Conservation (phyloP, 2,888 invertebrate genomes). For the Flexamia atlantica region DNA sequence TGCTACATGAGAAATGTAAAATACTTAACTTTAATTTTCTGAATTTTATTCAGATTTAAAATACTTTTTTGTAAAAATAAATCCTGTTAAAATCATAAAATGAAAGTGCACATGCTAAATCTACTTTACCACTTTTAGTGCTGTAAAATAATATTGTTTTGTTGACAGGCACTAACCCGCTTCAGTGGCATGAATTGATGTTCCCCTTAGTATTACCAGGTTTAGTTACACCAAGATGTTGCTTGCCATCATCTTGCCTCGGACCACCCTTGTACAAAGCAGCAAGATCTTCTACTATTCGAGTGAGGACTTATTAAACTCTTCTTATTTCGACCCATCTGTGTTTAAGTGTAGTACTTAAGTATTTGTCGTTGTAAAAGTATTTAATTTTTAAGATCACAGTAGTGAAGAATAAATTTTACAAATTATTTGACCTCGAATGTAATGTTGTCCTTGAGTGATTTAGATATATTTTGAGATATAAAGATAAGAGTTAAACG, state of each 20-base stretch:
- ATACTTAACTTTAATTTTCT: too few relatives aligned
- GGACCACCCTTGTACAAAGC: constrained; percentile 40
- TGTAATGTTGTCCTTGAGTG: neutral
- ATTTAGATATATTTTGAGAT: constrained; percentile 27
- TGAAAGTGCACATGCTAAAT: neutral
- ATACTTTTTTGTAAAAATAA: too few relatives aligned
- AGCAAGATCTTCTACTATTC: constrained; percentile 19
- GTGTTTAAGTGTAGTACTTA: constrained; percentile 7
- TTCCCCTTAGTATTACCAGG: constrained; percentile 42
- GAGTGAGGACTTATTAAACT: constrained; percentile 32
- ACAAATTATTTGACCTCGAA: constrained; percentile 7
- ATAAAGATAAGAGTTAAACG: constrained; percentile 11
- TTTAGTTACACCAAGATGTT: constrained; percentile 31
- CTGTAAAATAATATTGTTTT: neutral
- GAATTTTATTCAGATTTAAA: too few relatives aligned
- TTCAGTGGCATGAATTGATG: constrained; percentile 46
- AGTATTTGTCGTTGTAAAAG: constrained; percentile 13
- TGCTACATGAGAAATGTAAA: too few relatives aligned
- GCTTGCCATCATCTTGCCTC: neutral
- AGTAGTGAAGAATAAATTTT: neutral
- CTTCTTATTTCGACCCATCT: constrained; percentile 1
- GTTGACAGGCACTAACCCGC: constrained; percentile 20
- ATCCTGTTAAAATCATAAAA: too few relatives aligned
- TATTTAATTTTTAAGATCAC: constrained; percentile 8
- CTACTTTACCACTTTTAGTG: neutral